A percentile compares a stretch with the other conserved stretches of the same genome.
Evolutionary conservation across 2,797 vertebrate species (phyloP).

Genomic region (Mormyrops boulengeri): DNA sequence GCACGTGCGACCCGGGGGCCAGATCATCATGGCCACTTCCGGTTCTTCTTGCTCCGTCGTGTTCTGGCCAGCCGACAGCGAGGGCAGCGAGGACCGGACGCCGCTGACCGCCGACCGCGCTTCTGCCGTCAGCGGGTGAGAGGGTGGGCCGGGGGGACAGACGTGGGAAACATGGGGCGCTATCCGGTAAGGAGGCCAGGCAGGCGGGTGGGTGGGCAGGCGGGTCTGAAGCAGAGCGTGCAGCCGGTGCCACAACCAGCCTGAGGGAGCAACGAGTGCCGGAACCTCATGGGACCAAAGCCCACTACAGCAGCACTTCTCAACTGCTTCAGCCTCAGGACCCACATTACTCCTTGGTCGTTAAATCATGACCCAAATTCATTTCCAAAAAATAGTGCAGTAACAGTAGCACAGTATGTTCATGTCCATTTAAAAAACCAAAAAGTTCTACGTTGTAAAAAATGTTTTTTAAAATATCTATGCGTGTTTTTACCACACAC

Average conservation of each 20-base stretch:
- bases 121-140: slow-evolving; percentile 34
- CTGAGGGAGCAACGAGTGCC: slow-evolving; percentile 57
- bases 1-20: slow-evolving; percentile 57
- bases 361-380: neutral
- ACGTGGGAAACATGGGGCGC: slow-evolving; percentile 38
- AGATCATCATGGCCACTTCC: slow-evolving; percentile 33
- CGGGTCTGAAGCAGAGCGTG: slow-evolving; percentile 39
- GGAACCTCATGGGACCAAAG: slow-evolving; percentile 39
- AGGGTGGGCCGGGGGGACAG: slow-evolving; percentile 44
- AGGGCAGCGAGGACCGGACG: slow-evolving; percentile 29
- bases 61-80: slow-evolving; percentile 59
- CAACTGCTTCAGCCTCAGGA: neutral
- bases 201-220: slow-evolving; percentile 54
- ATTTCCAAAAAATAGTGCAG: neutral
- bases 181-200: slow-evolving; percentile 12
- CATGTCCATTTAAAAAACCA: neutral
- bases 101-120: slow-evolving; percentile 45
- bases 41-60: slow-evolving; percentile 53
- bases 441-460: neutral
- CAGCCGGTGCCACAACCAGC: slow-evolving; percentile 48
- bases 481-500: neutral
- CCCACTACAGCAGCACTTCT: neutral
- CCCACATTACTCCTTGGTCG: neutral
- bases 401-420: neutral
- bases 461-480: neutral